These are phyloP conservation scores for Drosophila affinis DNA, from an alignment of 2,888 invertebrate species.

Conservation along the genomic window DNA sequence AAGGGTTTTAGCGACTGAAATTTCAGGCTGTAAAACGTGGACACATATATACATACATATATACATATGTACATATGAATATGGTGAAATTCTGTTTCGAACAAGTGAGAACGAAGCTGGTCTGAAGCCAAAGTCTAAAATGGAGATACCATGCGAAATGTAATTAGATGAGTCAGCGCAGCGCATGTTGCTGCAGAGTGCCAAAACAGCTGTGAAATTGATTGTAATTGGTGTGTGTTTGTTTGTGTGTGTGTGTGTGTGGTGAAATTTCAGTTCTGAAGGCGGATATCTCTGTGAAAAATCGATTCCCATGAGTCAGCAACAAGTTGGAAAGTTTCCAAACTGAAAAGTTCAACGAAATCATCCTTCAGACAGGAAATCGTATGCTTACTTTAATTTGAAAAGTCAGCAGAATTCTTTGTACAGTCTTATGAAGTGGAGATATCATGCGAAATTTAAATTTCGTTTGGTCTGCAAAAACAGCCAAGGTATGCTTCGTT, in stretches of 20 bases:
- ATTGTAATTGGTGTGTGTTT: not conserved
- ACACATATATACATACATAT: no score
- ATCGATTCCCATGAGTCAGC: not conserved
- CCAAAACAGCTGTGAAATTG: not conserved
- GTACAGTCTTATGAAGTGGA: not conserved
- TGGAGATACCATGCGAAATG: not conserved
- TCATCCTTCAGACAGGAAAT: not conserved
- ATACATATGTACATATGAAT: no score
- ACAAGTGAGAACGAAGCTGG: not conserved
- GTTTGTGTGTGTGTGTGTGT: not conserved
- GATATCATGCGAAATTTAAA: constrained; percentile 15
- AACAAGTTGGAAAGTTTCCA: not conserved
- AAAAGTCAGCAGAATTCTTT: not conserved
- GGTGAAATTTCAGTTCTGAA: constrained; percentile 1
- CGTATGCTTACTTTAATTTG: not conserved
- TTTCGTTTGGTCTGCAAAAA: not conserved
- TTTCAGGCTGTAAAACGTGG: not conserved
- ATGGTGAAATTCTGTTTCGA: not conserved
- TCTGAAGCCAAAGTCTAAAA: not conserved
- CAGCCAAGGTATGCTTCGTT: not conserved
- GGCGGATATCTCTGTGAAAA: not conserved
- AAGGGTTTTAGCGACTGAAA: not conserved
- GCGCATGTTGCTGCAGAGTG: not conserved
- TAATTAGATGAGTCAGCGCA: not conserved
- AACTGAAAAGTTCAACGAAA: not conserved